Evolutionary conservation across 2,888 invertebrate species (phyloP).

Genomic region (Lithophane semibrunnea): DNA sequence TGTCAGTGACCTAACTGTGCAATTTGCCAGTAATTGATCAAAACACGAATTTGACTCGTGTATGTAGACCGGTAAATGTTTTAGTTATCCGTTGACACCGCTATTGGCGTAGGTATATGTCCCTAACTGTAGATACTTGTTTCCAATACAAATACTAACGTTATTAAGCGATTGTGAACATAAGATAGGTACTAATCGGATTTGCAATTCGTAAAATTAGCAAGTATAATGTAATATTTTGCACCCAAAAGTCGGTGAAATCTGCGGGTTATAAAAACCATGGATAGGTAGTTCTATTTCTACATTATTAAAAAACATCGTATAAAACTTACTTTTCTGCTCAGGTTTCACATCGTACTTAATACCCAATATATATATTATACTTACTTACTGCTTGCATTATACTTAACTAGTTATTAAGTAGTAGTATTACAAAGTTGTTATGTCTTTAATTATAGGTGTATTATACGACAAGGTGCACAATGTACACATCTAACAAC

Average conservation of each 20-base stretch:
- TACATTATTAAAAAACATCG: neutral
- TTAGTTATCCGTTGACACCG: neutral
- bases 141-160: neutral
- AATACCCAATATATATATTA: too few relatives aligned
- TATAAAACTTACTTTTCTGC: neutral
- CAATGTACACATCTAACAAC: neutral
- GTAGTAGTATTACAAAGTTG: neutral
- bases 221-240: neutral
- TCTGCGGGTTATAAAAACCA: neutral
- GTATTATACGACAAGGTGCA: neutral
- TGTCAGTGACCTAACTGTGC: conserved; percentile 8
- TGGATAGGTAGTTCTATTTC: neutral
- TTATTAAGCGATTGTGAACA: conserved; percentile 1
- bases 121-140: neutral
- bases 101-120: neutral
- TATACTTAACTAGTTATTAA: too few relatives aligned
- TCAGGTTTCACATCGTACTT: neutral
- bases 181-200: neutral
- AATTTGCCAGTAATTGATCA: neutral
- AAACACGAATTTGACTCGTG: neutral
- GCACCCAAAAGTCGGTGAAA: neutral
- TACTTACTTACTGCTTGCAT: too few relatives aligned
- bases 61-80: neutral
- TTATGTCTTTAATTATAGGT: conserved; percentile 6
- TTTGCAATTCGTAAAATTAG: neutral